phyloP scores from a whole-genome alignment of 37 sponge, comb jelly and placozoan genomes.

The Theonella swinhoei region DNA sequence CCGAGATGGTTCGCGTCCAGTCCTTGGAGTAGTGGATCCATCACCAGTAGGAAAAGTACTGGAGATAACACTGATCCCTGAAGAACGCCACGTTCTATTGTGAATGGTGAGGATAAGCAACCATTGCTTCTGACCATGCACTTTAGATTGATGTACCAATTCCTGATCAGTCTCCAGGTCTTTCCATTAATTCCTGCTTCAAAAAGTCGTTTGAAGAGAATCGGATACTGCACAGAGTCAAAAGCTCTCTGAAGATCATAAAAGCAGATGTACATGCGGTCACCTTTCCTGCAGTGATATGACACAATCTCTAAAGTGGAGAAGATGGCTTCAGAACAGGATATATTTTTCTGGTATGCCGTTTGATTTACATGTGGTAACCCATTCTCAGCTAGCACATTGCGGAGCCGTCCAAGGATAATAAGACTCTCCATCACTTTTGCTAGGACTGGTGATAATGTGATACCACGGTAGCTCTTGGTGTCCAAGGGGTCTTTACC shows the following conservation, averaged over 20 bases:
- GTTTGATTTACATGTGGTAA: constrained; percentile 4
- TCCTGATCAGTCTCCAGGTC: no score
- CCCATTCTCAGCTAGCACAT: neutral
- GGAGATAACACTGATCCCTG: no score
- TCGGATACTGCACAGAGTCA: neutral
- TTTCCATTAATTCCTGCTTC: no score
- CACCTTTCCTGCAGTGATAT: neutral
- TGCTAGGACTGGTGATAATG: neutral
- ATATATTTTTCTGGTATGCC: constrained; percentile 5
- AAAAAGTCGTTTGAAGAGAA: no score
- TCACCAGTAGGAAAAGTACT: no score
- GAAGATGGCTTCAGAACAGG: neutral
- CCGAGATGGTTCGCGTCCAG: no score
- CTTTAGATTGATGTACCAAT: no score
- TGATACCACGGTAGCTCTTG: constrained; percentile 23
- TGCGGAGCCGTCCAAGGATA: neutral
- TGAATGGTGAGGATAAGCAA: no score
- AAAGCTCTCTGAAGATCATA: neutral
- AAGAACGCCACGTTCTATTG: no score
- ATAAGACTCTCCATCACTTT: constrained; percentile 7
- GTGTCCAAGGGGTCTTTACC: neutral
- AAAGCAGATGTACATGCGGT: neutral
- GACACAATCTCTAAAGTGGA: neutral
- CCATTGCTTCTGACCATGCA: no score
- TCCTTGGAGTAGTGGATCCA: no score